These are phyloP conservation scores for Cylas formicarius DNA, from an alignment of 1,140 invertebrate species.

Conservation along the genomic window DNA sequence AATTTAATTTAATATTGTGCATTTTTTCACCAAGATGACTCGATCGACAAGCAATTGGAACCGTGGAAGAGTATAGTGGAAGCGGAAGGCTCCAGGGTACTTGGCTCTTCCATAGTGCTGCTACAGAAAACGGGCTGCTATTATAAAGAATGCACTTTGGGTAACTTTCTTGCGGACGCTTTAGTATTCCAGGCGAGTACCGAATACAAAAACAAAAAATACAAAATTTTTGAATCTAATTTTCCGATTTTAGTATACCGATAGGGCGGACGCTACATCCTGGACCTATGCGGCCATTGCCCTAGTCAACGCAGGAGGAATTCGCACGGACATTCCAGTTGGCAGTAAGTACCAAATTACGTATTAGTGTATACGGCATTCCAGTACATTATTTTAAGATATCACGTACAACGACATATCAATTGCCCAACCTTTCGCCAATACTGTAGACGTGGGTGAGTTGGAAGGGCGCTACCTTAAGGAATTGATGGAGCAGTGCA, in stretches of 20 bases:
- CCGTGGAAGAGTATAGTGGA: conserved; percentile 55
- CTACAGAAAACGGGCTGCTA: conserved; percentile 51
- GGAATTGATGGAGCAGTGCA: conserved; percentile 44
- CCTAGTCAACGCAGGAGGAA: conserved; percentile 62
- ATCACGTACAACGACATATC: conserved; percentile 49
- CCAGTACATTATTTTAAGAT: conserved; percentile 20
- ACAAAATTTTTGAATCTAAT: not conserved
- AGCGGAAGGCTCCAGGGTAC: conserved; percentile 46
- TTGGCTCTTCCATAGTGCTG: conserved; percentile 52
- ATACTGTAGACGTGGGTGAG: conserved; percentile 48
- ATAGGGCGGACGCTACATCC: conserved; percentile 34
- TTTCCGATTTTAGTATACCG: conserved; percentile 35
- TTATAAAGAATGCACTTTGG: conserved; percentile 64
- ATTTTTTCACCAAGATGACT: conserved; percentile 26
- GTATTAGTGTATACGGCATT: conserved; percentile 6
- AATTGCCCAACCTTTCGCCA: conserved; percentile 49
- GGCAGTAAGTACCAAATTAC: conserved; percentile 41
- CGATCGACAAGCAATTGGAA: conserved; percentile 46
- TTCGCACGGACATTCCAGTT: conserved; percentile 52
- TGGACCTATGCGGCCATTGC: conserved; percentile 66
- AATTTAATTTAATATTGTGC: not conserved
- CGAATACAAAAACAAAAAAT: not conserved
- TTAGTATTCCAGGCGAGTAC: conserved; percentile 52
- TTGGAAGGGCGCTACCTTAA: conserved; percentile 46
- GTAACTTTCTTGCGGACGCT: conserved; percentile 66